Evolutionary conservation across 2,113 vertebrate genomes (phyloP).

Genomic region (Grammomys surdaster): DNA sequence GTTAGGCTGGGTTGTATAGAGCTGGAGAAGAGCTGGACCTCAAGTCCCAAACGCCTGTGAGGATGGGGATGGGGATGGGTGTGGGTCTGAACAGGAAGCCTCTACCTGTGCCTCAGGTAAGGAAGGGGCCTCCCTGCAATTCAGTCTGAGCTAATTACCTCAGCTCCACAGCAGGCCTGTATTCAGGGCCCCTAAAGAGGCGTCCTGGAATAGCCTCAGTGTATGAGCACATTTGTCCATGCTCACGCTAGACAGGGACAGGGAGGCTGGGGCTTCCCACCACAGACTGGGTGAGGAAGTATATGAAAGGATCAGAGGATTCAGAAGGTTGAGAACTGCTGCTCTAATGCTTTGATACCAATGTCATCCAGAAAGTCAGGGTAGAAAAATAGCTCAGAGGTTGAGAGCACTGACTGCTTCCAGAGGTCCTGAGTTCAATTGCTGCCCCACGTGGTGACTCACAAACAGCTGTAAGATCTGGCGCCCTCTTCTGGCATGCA

Average conservation of each 20-base stretch:
- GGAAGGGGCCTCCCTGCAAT: conserved; percentile 7
- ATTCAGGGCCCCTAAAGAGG: neutral
- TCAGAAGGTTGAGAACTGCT: neutral
- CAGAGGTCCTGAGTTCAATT: too few relatives aligned
- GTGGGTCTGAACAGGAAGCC: neutral
- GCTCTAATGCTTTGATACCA: neutral
- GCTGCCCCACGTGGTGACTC: too few relatives aligned
- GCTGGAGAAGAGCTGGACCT: conserved; percentile 25
- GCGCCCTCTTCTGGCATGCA: too few relatives aligned
- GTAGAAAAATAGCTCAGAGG: too few relatives aligned
- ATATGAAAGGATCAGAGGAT: too few relatives aligned
- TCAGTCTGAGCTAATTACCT: conserved; percentile 5
- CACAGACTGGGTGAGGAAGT: conserved; percentile 69
- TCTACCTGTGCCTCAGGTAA: neutral
- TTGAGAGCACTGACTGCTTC: too few relatives aligned
- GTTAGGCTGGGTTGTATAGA: neutral
- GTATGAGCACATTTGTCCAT: neutral
- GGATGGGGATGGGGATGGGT: neutral
- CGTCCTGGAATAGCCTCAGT: neutral
- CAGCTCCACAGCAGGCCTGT: conserved; percentile 32
- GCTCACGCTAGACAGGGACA: conserved; percentile 28
- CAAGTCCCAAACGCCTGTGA: neutral
- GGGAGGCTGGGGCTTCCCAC: conserved; percentile 63
- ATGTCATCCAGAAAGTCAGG: neutral
- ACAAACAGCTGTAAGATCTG: too few relatives aligned